phyloP scores from a whole-genome alignment of 2,797 vertebrate species.

The Oceanodroma leucorhoa region DNA sequence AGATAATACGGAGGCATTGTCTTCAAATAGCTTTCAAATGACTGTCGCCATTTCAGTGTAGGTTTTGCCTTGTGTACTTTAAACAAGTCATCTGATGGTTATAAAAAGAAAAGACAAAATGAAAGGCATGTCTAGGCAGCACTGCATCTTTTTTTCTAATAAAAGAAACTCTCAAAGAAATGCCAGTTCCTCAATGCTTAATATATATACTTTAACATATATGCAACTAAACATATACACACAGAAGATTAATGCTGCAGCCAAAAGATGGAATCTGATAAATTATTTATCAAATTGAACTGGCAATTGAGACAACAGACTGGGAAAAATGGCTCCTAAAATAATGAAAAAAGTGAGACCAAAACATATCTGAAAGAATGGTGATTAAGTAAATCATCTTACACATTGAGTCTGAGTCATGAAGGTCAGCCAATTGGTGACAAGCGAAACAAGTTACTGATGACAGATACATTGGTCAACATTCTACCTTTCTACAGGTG shows the following conservation, averaged over 20 bases:
- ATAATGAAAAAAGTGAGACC: not conserved
- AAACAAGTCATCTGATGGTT: slow-evolving; percentile 79
- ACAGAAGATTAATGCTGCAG: not conserved
- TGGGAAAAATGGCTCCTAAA: not conserved
- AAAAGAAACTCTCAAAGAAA: not conserved
- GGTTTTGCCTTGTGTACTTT: slow-evolving; percentile 84
- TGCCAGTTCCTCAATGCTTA: not conserved
- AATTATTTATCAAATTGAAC: not conserved
- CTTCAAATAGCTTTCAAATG: slow-evolving; percentile 83
- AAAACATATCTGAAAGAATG: not conserved
- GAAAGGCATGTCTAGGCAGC: not conserved
- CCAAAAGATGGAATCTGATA: not conserved
- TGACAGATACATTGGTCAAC: not conserved
- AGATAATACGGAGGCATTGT: slow-evolving; percentile 84
- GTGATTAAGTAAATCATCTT: not conserved
- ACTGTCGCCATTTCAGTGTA: slow-evolving; percentile 80
- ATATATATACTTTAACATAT: not conserved
- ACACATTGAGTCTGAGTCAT: not conserved
- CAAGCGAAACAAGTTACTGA: not conserved
- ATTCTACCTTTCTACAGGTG: not conserved
- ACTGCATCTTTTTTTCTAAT: not conserved
- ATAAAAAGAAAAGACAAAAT: not conserved
- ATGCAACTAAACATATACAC: not conserved
- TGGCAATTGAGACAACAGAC: not conserved
- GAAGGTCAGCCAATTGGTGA: not conserved